Conservation (phyloP, 2,113 vertebrate genomes). For the Mobula birostris region DNA sequence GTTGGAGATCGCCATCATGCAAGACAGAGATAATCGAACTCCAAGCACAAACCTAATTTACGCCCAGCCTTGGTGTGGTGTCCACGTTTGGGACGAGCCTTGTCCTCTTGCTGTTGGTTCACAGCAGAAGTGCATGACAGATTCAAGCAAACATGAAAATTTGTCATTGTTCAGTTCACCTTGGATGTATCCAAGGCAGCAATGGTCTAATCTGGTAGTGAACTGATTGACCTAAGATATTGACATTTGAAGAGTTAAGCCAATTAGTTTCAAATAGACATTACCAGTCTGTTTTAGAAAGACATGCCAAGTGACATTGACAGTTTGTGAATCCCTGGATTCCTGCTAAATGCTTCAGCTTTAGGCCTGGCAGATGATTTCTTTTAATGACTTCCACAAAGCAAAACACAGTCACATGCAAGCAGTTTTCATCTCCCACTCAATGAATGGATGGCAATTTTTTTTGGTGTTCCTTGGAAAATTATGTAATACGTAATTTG, state of each 20-base stretch:
- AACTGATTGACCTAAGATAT: not conserved
- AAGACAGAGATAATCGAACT: not conserved
- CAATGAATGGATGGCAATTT: not conserved
- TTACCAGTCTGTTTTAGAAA: not conserved
- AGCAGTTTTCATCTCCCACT: not conserved
- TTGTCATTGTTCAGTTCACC: not conserved
- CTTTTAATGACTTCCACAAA: not conserved
- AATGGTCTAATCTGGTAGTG: not conserved
- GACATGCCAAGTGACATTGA: not conserved
- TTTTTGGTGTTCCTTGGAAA: not conserved
- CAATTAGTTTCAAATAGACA: not conserved
- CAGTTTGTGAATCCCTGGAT: not conserved
- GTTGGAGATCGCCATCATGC: not conserved
- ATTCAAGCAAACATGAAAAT: too few relatives aligned
- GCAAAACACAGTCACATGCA: conserved; percentile 3
- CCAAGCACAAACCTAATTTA: not conserved
- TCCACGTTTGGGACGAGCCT: not conserved
- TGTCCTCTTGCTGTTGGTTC: not conserved
- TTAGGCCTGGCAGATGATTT: not conserved
- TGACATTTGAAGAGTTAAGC: not conserved
- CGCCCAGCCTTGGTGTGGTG: not conserved
- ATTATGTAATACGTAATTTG: not conserved
- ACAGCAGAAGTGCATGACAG: not conserved
- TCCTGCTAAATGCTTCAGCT: not conserved
- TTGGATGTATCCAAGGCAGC: not conserved